Percentiles rank a stretch among this genome's conserved stretches.
Conservation (phyloP, 2,888 invertebrate species). For the Omphaloscelis lunosa region DNA sequence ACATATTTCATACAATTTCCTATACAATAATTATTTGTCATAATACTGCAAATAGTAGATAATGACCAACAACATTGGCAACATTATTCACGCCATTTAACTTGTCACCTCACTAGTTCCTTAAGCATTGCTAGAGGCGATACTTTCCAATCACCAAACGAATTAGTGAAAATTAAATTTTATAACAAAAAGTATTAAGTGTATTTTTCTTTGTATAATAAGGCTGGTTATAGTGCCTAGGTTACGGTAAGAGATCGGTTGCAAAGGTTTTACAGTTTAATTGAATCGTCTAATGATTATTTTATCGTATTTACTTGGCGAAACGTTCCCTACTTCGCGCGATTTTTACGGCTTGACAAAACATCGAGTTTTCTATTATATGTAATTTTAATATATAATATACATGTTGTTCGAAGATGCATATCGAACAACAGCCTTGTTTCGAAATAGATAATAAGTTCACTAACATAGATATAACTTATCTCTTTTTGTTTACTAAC, state of each 20-base stretch:
- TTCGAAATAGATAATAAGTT: no score
- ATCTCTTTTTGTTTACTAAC: no score
- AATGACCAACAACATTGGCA: slow-evolving; percentile 37
- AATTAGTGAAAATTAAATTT: slow-evolving; percentile 19
- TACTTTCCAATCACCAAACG: slow-evolving; percentile 44
- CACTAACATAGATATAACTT: no score
- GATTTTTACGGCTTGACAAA: background rate
- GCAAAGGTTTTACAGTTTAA: background rate
- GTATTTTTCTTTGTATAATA: slow-evolving; percentile 21
- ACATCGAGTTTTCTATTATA: background rate
- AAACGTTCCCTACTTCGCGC: background rate
- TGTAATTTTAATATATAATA: no score
- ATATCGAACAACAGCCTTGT: no score
- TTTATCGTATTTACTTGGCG: background rate
- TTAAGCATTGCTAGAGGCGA: slow-evolving; percentile 33
- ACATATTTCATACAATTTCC: slow-evolving; percentile 18
- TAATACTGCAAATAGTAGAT: slow-evolving; percentile 22
- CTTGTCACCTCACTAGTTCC: slow-evolving; percentile 58
- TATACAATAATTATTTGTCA: slow-evolving; percentile 24
- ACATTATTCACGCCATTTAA: slow-evolving; percentile 49
- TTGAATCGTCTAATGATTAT: background rate
- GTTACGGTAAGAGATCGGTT: slow-evolving; percentile 15
- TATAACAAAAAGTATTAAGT: background rate
- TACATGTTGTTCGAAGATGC: no score
- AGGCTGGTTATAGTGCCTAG: slow-evolving; percentile 1